Evolutionary conservation across 2,113 vertebrate species (phyloP).

Genomic region (Cyprinodon variegatus): DNA sequence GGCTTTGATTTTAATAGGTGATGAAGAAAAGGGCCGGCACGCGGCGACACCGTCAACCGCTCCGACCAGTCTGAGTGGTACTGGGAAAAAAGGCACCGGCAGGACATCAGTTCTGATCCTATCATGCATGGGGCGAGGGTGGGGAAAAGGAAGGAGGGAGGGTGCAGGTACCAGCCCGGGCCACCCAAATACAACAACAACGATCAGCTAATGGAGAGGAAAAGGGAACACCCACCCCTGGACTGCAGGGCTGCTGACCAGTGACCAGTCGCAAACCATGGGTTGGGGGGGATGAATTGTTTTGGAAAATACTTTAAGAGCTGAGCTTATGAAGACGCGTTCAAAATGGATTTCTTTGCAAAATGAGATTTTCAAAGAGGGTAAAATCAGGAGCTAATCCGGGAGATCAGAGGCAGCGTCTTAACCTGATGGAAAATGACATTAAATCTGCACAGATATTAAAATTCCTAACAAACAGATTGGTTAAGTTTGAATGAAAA

Average conservation of each 20-base stretch:
- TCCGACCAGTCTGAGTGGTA: slow-evolving; percentile 59
- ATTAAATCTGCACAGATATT: slow-evolving; percentile 10
- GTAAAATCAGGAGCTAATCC: slow-evolving; percentile 59
- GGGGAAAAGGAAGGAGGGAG: not conserved
- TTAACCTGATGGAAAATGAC: slow-evolving; percentile 4
- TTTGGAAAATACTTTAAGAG: not conserved
- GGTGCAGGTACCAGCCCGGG: slow-evolving; percentile 78
- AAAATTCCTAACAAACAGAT: slow-evolving; percentile 21
- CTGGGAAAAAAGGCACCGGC: slow-evolving; percentile 60
- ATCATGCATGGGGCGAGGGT: slow-evolving; percentile 42
- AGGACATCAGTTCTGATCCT: slow-evolving; percentile 71
- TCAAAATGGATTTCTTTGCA: slow-evolving; percentile 32
- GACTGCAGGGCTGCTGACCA: not conserved
- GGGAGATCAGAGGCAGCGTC: slow-evolving; percentile 16
- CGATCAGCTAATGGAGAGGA: slow-evolving; percentile 61
- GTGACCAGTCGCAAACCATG: too few species aligned
- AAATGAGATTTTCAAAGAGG: not conserved
- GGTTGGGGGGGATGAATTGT: not conserved
- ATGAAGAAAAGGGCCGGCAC: slow-evolving; percentile 67
- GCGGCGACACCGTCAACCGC: slow-evolving; percentile 24
- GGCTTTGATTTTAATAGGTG: slow-evolving; percentile 79
- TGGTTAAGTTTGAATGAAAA: not conserved
- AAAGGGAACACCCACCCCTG: not conserved
- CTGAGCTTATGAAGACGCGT: not conserved
- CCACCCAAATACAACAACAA: slow-evolving; percentile 72